Conservation (phyloP, 37 sponge, comb jelly and placozoan genomes). For the Crambe crambe region DNA sequence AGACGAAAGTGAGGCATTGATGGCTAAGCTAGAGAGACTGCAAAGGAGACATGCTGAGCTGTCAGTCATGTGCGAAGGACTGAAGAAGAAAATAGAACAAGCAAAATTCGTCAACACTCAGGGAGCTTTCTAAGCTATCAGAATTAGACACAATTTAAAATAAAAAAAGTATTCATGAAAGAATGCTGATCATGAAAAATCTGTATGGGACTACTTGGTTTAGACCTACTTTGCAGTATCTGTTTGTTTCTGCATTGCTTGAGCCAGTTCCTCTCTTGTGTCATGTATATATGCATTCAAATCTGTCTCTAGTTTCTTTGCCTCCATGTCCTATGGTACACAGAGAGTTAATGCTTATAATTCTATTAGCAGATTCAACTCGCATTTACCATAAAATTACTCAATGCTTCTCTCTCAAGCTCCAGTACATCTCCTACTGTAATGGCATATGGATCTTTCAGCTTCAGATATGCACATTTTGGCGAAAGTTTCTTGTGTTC, state of each 20-base stretch:
- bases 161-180: no score
- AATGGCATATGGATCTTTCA: constrained; percentile 72
- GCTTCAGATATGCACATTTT: constrained; percentile 53
- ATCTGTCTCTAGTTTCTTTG: background rate
- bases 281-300: background rate
- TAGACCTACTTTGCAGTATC: background rate
- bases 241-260: background rate
- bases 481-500: constrained; percentile 13
- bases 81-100: constrained; percentile 66
- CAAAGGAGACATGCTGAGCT: constrained; percentile 61
- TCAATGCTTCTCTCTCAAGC: constrained; percentile 59
- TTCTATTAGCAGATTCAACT: background rate
- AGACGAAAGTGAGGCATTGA: constrained; percentile 59
- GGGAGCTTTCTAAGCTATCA: no score
- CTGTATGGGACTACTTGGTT: no score
- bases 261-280: background rate
- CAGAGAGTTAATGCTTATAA: background rate
- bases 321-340: background rate
- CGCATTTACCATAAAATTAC: constrained; percentile 37
- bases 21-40: constrained; percentile 36
- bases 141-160: no score
- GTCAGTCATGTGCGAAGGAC: constrained; percentile 49
- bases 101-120: constrained; percentile 18
- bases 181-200: no score
- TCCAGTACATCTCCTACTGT: constrained; percentile 67